phyloP scores from a whole-genome alignment of 2,888 invertebrate genomes.

The Yponomeuta sedellus region DNA sequence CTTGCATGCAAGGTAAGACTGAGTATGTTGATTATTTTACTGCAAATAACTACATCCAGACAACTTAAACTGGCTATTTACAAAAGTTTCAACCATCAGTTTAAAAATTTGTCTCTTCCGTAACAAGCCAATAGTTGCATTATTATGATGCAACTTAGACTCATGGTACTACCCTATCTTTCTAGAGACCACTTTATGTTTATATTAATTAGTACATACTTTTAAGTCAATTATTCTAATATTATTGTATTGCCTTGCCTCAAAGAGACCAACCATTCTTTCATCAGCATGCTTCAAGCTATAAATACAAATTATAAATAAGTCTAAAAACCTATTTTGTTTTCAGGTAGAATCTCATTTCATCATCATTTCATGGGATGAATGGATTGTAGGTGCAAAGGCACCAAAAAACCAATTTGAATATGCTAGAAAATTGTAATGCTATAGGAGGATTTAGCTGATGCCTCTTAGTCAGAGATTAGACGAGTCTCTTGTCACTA shows the following conservation, averaged over 20 bases:
- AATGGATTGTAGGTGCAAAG: conserved; percentile 58
- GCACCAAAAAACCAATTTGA: conserved; percentile 56
- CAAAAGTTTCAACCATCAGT: too few relatives aligned
- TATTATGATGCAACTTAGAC: too few relatives aligned
- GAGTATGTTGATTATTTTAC: background rate
- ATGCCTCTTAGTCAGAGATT: conserved; percentile 76
- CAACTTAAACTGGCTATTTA: too few relatives aligned
- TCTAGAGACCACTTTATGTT: too few relatives aligned
- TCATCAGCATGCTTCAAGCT: background rate
- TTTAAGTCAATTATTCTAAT: too few relatives aligned
- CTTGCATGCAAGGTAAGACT: background rate
- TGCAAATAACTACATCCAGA: background rate
- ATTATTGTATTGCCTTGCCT: too few relatives aligned
- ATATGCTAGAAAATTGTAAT: conserved; percentile 72
- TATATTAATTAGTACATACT: too few relatives aligned
- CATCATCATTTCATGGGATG: conserved; percentile 50
- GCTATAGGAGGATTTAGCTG: conserved; percentile 71
- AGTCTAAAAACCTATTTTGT: background rate
- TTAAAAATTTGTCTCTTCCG: too few relatives aligned
- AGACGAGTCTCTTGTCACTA: conserved; percentile 75
- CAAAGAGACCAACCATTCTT: background rate
- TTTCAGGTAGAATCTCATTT: conserved; percentile 58
- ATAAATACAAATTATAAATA: background rate
- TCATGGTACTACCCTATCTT: too few relatives aligned
- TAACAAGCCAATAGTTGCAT: too few relatives aligned